These are phyloP conservation scores for Danio aesculapii DNA, from an alignment of 2,797 vertebrate genomes.

Conservation along the genomic window DNA sequence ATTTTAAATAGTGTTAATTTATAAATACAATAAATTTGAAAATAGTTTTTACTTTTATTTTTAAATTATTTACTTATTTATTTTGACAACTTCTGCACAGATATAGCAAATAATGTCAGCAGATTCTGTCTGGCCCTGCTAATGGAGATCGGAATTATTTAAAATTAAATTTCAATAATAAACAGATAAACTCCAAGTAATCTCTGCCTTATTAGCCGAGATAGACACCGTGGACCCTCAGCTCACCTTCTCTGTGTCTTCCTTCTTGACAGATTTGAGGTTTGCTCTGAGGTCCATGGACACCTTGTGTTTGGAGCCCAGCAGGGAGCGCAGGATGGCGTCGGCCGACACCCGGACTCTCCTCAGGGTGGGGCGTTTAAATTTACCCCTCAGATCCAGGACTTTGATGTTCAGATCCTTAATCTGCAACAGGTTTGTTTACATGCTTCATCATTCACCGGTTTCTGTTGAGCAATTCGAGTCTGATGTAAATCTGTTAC, in stretches of 20 bases:
- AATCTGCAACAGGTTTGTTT: slow-evolving; percentile 79
- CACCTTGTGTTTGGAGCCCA: slow-evolving; percentile 98
- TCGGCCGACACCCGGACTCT: slow-evolving; percentile 93
- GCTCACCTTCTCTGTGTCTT: slow-evolving; percentile 94
- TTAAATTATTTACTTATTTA: no score
- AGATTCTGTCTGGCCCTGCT: no score
- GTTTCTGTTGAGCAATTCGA: neutral
- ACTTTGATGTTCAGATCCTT: slow-evolving; percentile 97
- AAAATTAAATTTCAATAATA: no score
- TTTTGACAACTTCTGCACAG: no score
- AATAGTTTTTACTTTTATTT: no score
- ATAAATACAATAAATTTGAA: no score
- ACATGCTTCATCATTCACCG: neutral
- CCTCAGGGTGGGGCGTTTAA: slow-evolving; percentile 90
- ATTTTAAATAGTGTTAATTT: no score
- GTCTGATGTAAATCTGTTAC: neutral
- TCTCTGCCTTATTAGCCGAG: no score
- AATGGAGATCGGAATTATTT: no score
- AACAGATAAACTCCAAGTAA: no score
- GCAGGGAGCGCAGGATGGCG: slow-evolving; percentile 93
- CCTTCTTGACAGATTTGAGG: slow-evolving; percentile 98
- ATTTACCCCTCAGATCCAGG: slow-evolving; percentile 93
- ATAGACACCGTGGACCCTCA: neutral
- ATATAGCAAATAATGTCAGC: no score
- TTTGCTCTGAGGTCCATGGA: slow-evolving; percentile 96